Conservation (phyloP, 2,888 invertebrate genomes). For the Dryobota labecula region DNA sequence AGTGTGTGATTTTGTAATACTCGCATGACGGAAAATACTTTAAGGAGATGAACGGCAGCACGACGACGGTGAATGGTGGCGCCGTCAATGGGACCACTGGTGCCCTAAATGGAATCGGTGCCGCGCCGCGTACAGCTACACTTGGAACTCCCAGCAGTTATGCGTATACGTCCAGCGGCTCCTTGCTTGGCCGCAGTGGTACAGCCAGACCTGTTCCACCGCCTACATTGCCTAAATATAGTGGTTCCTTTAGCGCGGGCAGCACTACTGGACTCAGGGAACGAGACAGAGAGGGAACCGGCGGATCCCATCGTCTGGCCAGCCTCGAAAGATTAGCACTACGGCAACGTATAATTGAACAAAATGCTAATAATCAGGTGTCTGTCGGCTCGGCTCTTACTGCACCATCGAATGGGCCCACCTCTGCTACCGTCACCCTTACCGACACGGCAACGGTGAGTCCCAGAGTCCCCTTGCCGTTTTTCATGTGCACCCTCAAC, state of each 20-base stretch:
- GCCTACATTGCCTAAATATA: conserved; percentile 95
- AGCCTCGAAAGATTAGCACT: conserved; percentile 95
- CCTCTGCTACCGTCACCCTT: conserved; percentile 88
- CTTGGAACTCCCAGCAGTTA: conserved; percentile 91
- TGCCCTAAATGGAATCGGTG: conserved; percentile 85
- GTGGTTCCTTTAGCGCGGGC: conserved; percentile 94
- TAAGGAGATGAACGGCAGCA: conserved; percentile 89
- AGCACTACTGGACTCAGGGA: conserved; percentile 92
- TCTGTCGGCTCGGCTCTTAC: conserved; percentile 70
- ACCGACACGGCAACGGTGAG: conserved; percentile 91
- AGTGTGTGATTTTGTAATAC: conserved; percentile 84
- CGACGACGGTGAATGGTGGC: conserved; percentile 88
- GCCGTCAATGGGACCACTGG: conserved; percentile 88
- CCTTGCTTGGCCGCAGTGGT: conserved; percentile 91
- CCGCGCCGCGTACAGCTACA: conserved; percentile 87
- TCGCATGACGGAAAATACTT: conserved; percentile 85
- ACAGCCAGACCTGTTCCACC: conserved; percentile 94
- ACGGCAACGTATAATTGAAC: conserved; percentile 95
- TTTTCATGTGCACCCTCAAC: conserved; percentile 86
- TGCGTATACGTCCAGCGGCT: conserved; percentile 92
- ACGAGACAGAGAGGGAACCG: conserved; percentile 92
- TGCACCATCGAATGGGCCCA: conserved; percentile 82
- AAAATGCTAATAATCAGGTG: conserved; percentile 90
- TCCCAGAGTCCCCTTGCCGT: conserved; percentile 78
- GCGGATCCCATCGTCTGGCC: conserved; percentile 94